Conservation (phyloP, 2,888 invertebrate species). For the Drosophila antonietae region DNA sequence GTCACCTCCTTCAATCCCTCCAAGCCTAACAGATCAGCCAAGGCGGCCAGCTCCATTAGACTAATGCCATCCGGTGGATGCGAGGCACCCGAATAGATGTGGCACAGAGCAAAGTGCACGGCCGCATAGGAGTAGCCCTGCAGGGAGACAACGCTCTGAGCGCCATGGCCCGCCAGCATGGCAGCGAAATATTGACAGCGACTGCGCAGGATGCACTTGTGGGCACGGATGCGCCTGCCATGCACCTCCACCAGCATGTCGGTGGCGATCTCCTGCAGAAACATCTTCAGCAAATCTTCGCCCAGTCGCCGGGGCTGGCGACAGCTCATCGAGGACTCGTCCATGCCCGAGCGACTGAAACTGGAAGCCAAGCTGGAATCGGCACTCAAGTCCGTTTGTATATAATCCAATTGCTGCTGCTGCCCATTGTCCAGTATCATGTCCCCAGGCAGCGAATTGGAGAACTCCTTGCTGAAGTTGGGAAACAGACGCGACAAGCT, state of each 20-base stretch:
- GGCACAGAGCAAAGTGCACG: constrained; percentile 95
- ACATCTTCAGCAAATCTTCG: constrained; percentile 95
- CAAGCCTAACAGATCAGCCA: constrained; percentile 95
- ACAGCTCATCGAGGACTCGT: constrained; percentile 85
- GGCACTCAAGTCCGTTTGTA: constrained; percentile 86
- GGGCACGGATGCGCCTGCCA: constrained; percentile 93
- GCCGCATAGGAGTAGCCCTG: constrained; percentile 93
- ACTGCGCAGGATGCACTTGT: constrained; percentile 96
- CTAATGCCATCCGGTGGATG: constrained; percentile 94
- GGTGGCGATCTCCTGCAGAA: constrained; percentile 94
- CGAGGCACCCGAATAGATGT: constrained; percentile 96
- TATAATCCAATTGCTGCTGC: constrained; percentile 83
- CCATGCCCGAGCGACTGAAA: constrained; percentile 86
- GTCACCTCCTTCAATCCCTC: constrained; percentile 97
- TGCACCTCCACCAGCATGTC: constrained; percentile 94
- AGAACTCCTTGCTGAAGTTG: constrained; percentile 85
- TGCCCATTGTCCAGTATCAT: constrained; percentile 76
- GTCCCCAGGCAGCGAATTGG: constrained; percentile 84
- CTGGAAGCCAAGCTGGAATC: constrained; percentile 87
- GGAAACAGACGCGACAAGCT: constrained; percentile 88
- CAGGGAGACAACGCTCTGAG: constrained; percentile 93
- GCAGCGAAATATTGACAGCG: constrained; percentile 97
- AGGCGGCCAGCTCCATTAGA: constrained; percentile 93
- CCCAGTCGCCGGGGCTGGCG: constrained; percentile 89
- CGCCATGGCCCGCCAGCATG: constrained; percentile 94